Base-by-base conservation (phyloP, 2,113 vertebrate genomes). In the Centropus bengalensis region DNA sequence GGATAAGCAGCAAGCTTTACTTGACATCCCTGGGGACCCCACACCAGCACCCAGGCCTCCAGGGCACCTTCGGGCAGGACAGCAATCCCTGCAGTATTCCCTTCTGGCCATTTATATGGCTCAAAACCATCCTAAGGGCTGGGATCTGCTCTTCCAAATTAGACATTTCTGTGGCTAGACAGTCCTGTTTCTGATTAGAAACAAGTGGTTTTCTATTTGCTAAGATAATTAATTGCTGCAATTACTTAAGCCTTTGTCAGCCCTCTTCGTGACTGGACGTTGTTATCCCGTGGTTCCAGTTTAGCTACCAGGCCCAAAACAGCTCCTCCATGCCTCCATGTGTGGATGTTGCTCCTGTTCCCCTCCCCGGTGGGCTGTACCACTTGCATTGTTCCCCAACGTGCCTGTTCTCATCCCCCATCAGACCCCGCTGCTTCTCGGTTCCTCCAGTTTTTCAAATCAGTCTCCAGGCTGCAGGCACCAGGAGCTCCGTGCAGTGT, bases 51-150 rank as follows among this genome's bases (percentile, higher is more conserved):
- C 63, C 40, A n/a, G 42, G 17, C 10, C 70, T 33, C 52, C 49
- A 28, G n/a, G 4, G 8, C 2, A 0, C 18, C 7, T 26, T 26
- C 42, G 51, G 1, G 9, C 19, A 28, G 12, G 44, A 28, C 67
- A 71, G 40, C 20, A 32, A 26, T 30, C 32, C 44, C 14, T 21
- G 20, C 4, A 5, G 14, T 56, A 44, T 33, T 63, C 21, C 52
- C 2, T 0, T 24, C 51, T 33, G 59, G 27, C 23, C 68, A 18
- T 10, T 33, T 11, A 33, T 2, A 26, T 7, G 24, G n/a, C 58
- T 51, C 71, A 51, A 36, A 77, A 23, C 6, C 12, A 21, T 21
- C 40, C 8, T 5, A 42, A 71, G 30, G 22, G 51, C 66, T 36
- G 38, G 6, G 38, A 13, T 60, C 52, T n/a, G 40, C 78, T 24